A percentile compares a stretch with the other conserved stretches of the same genome.
These are phyloP conservation scores for Allygus modestus DNA, from an alignment of 2,888 invertebrate species.

Conservation along the genomic window DNA sequence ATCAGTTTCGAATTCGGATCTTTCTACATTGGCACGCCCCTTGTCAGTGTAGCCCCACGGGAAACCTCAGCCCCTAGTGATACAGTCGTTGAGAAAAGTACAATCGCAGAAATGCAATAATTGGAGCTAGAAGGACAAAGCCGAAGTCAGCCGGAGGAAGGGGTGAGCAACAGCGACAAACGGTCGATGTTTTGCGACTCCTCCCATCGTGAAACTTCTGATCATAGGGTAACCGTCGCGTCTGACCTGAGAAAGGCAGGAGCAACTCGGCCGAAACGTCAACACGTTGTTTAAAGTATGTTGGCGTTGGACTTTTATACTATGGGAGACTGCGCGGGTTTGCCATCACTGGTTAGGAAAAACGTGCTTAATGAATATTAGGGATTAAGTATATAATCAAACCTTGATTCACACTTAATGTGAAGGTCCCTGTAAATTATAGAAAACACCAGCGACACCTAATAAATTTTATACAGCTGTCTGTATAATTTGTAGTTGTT, in stretches of 20 bases:
- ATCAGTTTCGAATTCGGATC: constrained; percentile 28
- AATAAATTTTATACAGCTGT: too few species aligned
- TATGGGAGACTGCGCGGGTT: too few species aligned
- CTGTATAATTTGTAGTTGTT: too few species aligned
- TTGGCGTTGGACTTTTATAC: too few species aligned
- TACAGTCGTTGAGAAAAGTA: constrained; percentile 39
- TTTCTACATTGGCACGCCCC: constrained; percentile 6
- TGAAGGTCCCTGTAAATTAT: too few species aligned
- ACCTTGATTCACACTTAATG: too few species aligned
- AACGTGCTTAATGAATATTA: too few species aligned
- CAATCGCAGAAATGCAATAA: constrained; percentile 53
- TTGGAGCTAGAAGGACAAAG: constrained; percentile 48
- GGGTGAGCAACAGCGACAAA: constrained; percentile 48
- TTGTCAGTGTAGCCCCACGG: not conserved
- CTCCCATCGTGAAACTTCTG: constrained; percentile 16
- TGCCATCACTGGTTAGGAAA: too few species aligned
- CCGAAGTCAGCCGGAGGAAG: constrained; percentile 37
- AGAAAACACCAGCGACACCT: too few species aligned
- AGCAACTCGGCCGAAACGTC: constrained; percentile 6
- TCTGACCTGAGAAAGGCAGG: not conserved
- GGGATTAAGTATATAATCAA: too few species aligned
- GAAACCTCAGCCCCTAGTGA: constrained; percentile 5
- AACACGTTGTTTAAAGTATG: too few species aligned
- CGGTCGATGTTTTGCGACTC: constrained; percentile 46
- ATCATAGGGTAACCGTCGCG: constrained; percentile 26